phyloP scores from a whole-genome alignment of 1,140 invertebrate genomes.

The Melipona quadrifasciata region DNA sequence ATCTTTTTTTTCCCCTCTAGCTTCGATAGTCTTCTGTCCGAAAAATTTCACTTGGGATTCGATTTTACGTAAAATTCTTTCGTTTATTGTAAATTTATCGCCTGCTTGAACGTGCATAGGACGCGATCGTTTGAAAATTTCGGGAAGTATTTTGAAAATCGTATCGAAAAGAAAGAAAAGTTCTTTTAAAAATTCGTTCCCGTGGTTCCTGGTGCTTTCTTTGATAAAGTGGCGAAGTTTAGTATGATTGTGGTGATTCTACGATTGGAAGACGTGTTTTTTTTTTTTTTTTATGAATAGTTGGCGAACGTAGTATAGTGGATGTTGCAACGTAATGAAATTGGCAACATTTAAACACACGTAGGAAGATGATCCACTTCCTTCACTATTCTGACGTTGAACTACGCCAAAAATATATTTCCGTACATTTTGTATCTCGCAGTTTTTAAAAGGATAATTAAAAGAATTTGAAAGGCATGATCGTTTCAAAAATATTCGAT shows the following conservation, averaged over 20 bases:
- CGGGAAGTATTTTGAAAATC: not conserved
- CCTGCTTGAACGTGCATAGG: conserved; percentile 23
- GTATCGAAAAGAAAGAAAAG: too few relatives aligned
- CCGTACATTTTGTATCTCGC: too few relatives aligned
- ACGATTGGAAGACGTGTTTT: conserved; percentile 15
- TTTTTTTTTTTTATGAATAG: too few relatives aligned
- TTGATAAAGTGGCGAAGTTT: not conserved
- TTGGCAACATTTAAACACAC: conserved; percentile 9
- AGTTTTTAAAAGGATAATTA: too few relatives aligned
- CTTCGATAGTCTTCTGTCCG: conserved; percentile 16
- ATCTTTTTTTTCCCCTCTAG: conserved; percentile 35
- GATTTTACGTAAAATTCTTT: not conserved
- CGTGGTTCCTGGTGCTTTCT: not conserved
- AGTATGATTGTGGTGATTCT: not conserved
- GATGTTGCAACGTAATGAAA: not conserved
- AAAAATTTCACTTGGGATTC: conserved; percentile 31
- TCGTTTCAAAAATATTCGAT: too few relatives aligned
- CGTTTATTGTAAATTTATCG: conserved; percentile 8
- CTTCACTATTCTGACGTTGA: not conserved
- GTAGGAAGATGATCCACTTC: not conserved
- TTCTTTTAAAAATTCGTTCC: too few relatives aligned
- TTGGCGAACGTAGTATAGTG: not conserved
- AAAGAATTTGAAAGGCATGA: too few relatives aligned
- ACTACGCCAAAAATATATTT: too few relatives aligned
- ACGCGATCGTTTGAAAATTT: not conserved